Conservation (phyloP, 1,140 invertebrate genomes). For the Idris sp. region DNA sequence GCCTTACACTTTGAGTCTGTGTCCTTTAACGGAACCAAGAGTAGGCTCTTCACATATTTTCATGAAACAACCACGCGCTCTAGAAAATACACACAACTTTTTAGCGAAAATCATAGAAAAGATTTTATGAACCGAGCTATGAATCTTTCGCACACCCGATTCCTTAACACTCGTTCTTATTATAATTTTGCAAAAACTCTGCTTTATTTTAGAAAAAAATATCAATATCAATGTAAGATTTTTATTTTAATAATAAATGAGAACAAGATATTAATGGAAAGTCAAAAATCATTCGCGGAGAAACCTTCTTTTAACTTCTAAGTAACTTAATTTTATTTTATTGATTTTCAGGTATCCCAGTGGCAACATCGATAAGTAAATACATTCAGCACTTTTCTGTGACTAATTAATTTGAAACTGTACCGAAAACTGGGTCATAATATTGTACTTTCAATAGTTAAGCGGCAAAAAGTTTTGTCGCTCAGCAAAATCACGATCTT, state of each 20-base stretch:
- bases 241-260: no score
- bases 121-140: slow-evolving; percentile 47
- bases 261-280: no score
- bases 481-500: slow-evolving; percentile 24
- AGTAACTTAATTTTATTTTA: slow-evolving; percentile 20
- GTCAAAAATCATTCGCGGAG: neutral
- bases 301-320: slow-evolving; percentile 17
- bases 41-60: slow-evolving; percentile 49
- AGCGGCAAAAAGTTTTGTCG: slow-evolving; percentile 34
- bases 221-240: no score
- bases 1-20: slow-evolving; percentile 55
- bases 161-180: slow-evolving; percentile 28
- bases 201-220: no score
- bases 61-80: slow-evolving; percentile 46
- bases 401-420: slow-evolving; percentile 65
- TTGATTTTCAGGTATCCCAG: slow-evolving; percentile 7
- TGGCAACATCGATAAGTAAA: slow-evolving; percentile 11
- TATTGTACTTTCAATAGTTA: slow-evolving; percentile 33
- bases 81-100: slow-evolving; percentile 45
- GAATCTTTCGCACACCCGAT: slow-evolving; percentile 47
- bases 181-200: no score
- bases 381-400: slow-evolving; percentile 41
- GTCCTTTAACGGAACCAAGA: slow-evolving; percentile 45
- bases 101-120: slow-evolving; percentile 38
- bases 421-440: slow-evolving; percentile 55